Conservation (phyloP, 2,797 vertebrate genomes). For the Podargus strigoides region DNA sequence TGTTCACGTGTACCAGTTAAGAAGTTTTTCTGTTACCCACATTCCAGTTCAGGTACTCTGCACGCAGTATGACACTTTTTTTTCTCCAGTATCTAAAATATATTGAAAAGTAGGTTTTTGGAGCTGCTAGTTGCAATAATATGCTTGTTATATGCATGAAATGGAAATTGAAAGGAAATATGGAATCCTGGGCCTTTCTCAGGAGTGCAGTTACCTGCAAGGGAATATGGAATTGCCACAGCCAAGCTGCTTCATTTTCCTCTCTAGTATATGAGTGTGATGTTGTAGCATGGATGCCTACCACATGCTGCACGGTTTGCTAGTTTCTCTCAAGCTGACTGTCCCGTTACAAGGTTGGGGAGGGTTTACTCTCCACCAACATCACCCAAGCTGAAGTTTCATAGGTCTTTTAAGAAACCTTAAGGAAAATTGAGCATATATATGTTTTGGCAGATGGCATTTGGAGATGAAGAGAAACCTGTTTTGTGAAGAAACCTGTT, state of each 20-base stretch:
- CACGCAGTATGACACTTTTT: background rate
- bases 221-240: background rate
- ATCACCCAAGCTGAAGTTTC: background rate
- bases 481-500: background rate
- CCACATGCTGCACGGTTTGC: fast-evolving
- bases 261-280: background rate
- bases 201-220: background rate
- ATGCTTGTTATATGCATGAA: background rate
- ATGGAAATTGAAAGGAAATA: background rate
- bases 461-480: background rate
- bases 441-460: background rate
- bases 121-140: background rate
- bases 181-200: background rate
- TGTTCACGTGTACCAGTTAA: background rate
- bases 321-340: background rate
- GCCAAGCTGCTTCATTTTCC: background rate
- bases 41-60: background rate
- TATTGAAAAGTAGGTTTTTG: background rate
- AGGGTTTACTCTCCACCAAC: background rate
- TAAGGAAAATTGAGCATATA: background rate
- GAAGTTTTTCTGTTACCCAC: background rate
- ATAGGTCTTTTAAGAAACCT: background rate
- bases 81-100: background rate
- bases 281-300: background rate
- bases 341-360: background rate